Conservation (phyloP, 2,797 vertebrate genomes). For the Oreortyx pictus region DNA sequence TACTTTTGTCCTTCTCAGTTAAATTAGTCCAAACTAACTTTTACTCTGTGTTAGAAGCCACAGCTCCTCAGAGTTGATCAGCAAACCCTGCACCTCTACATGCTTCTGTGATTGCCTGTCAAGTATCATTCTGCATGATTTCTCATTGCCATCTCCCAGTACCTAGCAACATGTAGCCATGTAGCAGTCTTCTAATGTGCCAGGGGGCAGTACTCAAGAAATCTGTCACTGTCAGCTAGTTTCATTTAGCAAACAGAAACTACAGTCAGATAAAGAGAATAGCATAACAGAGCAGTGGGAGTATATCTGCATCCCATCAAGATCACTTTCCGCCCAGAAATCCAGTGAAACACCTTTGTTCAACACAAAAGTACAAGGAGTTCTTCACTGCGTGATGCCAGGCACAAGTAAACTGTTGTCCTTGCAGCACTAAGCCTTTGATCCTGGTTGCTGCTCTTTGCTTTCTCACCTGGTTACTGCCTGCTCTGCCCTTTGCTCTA, state of each 20-base stretch:
- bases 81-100: background rate
- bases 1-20: background rate
- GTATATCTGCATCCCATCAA: background rate
- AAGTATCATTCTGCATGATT: background rate
- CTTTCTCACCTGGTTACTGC: background rate
- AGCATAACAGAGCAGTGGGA: background rate
- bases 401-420: background rate
- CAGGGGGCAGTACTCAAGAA: background rate
- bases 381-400: background rate
- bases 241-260: background rate
- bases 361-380: background rate
- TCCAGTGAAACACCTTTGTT: background rate
- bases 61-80: accelerated
- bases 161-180: too few relatives aligned
- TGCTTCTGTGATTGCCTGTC: background rate
- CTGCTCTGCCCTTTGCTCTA: background rate
- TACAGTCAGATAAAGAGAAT: background rate
- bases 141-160: background rate
- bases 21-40: background rate
- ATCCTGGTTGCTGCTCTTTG: background rate
- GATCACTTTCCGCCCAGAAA: background rate
- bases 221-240: background rate
- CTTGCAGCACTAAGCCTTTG: background rate
- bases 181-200: background rate
- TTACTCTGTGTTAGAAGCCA: background rate